phyloP scores from a whole-genome alignment of 2,797 vertebrate genomes.

The Merluccius polli region DNA sequence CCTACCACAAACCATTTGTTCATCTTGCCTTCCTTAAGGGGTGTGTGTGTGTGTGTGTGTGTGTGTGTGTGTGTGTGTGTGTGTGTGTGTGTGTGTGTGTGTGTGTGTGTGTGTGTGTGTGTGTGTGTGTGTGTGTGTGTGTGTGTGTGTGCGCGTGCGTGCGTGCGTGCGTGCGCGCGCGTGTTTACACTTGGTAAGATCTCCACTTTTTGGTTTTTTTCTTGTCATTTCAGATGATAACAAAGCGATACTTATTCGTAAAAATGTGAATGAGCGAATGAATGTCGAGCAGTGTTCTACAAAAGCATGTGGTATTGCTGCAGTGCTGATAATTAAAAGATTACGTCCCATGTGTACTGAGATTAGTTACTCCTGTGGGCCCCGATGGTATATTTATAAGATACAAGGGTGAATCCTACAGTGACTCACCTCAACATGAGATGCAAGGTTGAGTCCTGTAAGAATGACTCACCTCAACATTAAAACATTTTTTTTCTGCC shows the following conservation, averaged over 20 bases:
- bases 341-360: conserved; percentile 10
- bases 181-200: no score
- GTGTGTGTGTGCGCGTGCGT: no score
- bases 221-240: neutral
- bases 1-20: no score
- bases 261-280: neutral
- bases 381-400: neutral
- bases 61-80: no score
- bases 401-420: neutral
- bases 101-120: no score
- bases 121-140: no score
- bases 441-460: neutral
- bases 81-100: no score
- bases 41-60: no score
- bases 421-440: neutral
- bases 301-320: neutral
- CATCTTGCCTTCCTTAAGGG: no score
- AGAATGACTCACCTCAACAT: neutral
- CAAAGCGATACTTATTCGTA: neutral
- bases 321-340: conserved; percentile 22
- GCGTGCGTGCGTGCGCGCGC: no score
- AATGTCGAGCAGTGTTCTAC: neutral
- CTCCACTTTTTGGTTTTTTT: neutral
- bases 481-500: neutral
- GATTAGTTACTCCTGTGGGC: conserved; percentile 25